Conservation (phyloP, 2,113 vertebrate species). For the Daboia siamensis region DNA sequence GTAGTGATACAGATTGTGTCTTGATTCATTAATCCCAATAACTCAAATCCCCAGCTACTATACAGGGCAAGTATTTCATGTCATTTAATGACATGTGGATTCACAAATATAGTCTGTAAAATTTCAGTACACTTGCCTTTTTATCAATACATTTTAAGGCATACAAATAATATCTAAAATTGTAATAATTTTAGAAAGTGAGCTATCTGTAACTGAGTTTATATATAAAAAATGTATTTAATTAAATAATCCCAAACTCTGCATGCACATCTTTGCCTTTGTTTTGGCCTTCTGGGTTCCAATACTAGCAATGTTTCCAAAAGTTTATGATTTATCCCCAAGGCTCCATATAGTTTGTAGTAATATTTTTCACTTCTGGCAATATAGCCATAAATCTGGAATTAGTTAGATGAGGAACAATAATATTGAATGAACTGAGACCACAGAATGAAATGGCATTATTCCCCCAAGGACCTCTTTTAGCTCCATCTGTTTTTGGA, state of each 20-base stretch:
- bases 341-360: slow-evolving; percentile 40
- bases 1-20: neutral
- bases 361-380: slow-evolving; percentile 46
- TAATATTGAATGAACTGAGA: neutral
- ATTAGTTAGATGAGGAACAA: slow-evolving; percentile 10
- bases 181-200: slow-evolving; percentile 33
- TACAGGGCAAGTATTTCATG: neutral
- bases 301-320: slow-evolving; percentile 49
- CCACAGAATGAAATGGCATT: neutral
- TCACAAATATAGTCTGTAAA: neutral
- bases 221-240: slow-evolving; percentile 52
- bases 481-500: neutral
- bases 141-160: slow-evolving; percentile 31
- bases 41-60: neutral
- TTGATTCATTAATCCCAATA: neutral
- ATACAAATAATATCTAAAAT: slow-evolving; percentile 48
- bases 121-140: neutral
- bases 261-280: neutral
- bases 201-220: slow-evolving; percentile 35
- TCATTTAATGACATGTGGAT: neutral
- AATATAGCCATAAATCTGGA: slow-evolving; percentile 19
- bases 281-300: slow-evolving; percentile 35
- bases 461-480: neutral
- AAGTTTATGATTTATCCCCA: slow-evolving; percentile 49
- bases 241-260: slow-evolving; percentile 48